Conservation (phyloP, 2,888 invertebrate genomes). For the Abrostola triplasia region DNA sequence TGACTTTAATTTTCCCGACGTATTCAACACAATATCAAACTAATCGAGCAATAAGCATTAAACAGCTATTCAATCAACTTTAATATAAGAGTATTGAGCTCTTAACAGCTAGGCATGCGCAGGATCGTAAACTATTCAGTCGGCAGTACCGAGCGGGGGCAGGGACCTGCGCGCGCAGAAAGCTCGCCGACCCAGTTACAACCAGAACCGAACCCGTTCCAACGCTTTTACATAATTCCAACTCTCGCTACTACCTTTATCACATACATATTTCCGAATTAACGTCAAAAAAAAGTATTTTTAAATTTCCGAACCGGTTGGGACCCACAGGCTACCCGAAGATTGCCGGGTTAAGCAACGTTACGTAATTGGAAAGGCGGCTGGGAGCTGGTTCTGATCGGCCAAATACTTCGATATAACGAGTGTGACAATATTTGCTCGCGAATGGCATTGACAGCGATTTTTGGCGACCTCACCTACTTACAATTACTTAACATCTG, state of each 20-base stretch:
- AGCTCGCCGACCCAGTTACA: conserved; percentile 79
- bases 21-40: conserved; percentile 4
- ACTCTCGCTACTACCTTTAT: conserved; percentile 62
- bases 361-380: conserved; percentile 51
- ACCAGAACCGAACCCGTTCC: conserved; percentile 60
- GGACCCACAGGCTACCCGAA: conserved; percentile 19
- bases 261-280: conserved; percentile 51
- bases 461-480: conserved; percentile 28
- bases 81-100: conserved; percentile 24
- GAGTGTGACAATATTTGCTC: conserved; percentile 22
- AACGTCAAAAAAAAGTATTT: conserved; percentile 41
- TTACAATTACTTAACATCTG: conserved; percentile 11
- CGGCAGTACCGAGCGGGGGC: conserved; percentile 57
- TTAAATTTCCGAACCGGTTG: conserved; percentile 33
- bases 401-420: conserved; percentile 22
- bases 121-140: conserved; percentile 49
- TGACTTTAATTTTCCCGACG: conserved; percentile 5
- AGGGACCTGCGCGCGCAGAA: conserved; percentile 70
- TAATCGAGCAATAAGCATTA: conserved; percentile 26
- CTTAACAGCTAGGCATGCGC: conserved; percentile 34
- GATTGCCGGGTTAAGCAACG: conserved; percentile 38
- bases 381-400: conserved; percentile 33
- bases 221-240: conserved; percentile 67
- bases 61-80: conserved; percentile 28
- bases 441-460: conserved; percentile 28